Evolutionary conservation across 2,888 invertebrate genomes (phyloP), one percentile per base, ranked within the genome.

Genomic region (Tetramorium bicarinatum): DNA sequence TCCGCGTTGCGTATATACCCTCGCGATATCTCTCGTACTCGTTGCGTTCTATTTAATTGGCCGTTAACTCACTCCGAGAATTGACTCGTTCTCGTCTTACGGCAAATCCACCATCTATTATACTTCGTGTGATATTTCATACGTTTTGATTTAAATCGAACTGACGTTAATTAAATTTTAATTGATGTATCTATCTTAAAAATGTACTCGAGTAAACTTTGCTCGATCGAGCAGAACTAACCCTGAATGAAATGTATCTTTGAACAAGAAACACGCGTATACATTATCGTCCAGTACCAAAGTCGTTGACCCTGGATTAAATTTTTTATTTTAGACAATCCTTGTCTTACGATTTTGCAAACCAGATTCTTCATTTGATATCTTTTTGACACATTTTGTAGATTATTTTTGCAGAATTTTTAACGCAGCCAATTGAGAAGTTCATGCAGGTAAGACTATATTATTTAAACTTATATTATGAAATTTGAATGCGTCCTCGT

Each of bases 61-160:
- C 15, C 21, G 41, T 52, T 66, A 66, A 29, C 47, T 66, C 67
- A 54, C 34, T 34, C 44, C 21, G 44, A 72, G 66, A 74, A 84
- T 84, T 71, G 21, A 74, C 29, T 67, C 56, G 29, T 38, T 47
- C 9, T 49, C 29, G 15, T 52, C 11, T 62, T 38, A 15, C 9
- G 38, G 49, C 18, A 1, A 29, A 29, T 44, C 59, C 47, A 6
- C 6, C 29, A 7, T 71, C 21, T 38, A 38, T 21, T 38, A 15
- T 47, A 29, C 29, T 25, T 21, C 15, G 13, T 38, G 38, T 8
- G 3, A 62, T 49, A 38, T 62, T 56, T 41, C 9, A 9, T 9
- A 4, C 34, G 34, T 34, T 21, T 8, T 38, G 25, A 64, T 49
- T 62, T 47, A 15, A 47, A 21, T 64, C 52, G 13, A 66, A 54